phyloP scores from a whole-genome alignment of 2,113 vertebrate genomes.

The Monopterus albus region DNA sequence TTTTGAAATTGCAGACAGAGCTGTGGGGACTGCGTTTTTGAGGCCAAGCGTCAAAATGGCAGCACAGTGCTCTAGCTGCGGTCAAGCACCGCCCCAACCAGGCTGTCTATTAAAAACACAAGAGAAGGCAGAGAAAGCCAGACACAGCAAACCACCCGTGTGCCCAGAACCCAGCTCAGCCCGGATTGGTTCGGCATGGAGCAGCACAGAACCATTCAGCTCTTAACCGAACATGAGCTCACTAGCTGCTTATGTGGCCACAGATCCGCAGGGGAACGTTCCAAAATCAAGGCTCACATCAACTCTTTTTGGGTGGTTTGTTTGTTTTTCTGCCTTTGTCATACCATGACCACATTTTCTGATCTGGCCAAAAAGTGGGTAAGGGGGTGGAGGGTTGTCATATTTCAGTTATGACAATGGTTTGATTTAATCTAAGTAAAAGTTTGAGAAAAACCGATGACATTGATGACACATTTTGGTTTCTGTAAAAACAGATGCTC shows the following conservation, averaged over 20 bases:
- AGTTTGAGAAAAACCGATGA: neutral
- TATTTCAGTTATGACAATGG: conserved; percentile 24
- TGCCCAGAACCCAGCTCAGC: conserved; percentile 63
- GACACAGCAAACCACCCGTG: conserved; percentile 76
- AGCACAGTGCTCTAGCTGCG: conserved; percentile 78
- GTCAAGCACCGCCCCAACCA: conserved; percentile 82
- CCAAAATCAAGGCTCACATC: conserved; percentile 36
- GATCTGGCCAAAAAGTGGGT: conserved; percentile 6
- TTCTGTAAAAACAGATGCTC: neutral
- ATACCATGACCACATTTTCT: conserved; percentile 11
- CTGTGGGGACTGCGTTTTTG: conserved; percentile 75
- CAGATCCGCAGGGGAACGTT: conserved; percentile 40
- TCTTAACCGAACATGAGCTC: conserved; percentile 60
- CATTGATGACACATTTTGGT: conserved; percentile 4
- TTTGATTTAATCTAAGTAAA: conserved; percentile 6
- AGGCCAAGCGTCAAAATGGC: conserved; percentile 77
- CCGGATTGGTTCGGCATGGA: conserved; percentile 22
- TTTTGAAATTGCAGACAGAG: conserved; percentile 79
- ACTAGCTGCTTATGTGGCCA: conserved; percentile 58
- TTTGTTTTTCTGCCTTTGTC: conserved; percentile 56
- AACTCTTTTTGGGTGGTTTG: conserved; percentile 35
- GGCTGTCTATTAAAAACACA: conserved; percentile 83
- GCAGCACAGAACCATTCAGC: conserved; percentile 20
- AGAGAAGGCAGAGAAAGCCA: conserved; percentile 76
- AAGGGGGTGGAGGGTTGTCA: conserved; percentile 5